phyloP scores from a whole-genome alignment of 2,888 invertebrate genomes.

The Dryococelus australis region DNA sequence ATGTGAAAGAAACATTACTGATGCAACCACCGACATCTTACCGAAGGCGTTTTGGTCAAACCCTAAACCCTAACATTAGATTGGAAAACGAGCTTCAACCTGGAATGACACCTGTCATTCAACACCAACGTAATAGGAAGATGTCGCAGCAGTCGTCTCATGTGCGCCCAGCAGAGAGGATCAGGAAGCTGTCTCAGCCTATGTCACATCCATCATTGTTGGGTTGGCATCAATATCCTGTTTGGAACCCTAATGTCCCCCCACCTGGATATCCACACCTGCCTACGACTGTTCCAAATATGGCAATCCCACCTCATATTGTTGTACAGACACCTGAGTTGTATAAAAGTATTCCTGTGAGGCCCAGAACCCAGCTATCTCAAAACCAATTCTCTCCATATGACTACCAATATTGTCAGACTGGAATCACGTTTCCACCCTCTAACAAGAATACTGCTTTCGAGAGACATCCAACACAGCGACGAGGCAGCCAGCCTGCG shows the following conservation, averaged over 20 bases:
- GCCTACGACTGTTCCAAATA: neutral
- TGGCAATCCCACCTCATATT: neutral
- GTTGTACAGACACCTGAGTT: neutral
- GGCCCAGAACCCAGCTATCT: neutral
- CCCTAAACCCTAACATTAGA: neutral
- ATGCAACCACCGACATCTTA: neutral
- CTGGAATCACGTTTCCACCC: neutral
- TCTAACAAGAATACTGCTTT: neutral
- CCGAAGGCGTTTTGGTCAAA: slow-evolving; percentile 1
- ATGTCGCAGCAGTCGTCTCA: neutral
- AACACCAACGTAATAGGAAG: neutral
- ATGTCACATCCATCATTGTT: neutral
- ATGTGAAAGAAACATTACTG: neutral
- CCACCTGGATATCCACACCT: neutral
- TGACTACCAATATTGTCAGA: neutral
- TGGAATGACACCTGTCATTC: neutral
- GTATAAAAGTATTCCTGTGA: neutral
- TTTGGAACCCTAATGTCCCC: slow-evolving; percentile 5
- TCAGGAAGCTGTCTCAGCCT: slow-evolving; percentile 11
- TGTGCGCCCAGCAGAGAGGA: neutral
- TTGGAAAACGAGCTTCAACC: neutral
- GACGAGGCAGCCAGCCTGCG: neutral
- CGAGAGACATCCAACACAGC: neutral
- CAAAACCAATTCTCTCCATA: neutral
- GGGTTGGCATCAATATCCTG: neutral